Conservation (phyloP, 2,888 invertebrate species). For the Ophioninae sp. region DNA sequence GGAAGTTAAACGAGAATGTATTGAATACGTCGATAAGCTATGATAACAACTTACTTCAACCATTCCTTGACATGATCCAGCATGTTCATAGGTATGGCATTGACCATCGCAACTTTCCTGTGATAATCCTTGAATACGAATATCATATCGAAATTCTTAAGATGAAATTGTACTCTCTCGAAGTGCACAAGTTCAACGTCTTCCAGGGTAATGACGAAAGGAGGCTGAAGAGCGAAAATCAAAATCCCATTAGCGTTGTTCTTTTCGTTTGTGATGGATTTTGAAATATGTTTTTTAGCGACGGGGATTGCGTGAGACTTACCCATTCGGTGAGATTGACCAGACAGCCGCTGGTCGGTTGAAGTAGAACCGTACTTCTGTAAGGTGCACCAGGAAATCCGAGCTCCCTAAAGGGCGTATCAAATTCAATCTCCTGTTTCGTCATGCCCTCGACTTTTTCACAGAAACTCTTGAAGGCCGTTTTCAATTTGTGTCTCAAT, state of each 20-base stretch:
- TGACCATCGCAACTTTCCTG: constrained; percentile 97
- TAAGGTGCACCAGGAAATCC: constrained; percentile 99
- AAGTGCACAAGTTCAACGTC: constrained; percentile 99
- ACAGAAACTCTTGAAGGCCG: constrained; percentile 99
- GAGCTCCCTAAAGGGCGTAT: constrained; percentile 98
- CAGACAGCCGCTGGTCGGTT: constrained; percentile 98
- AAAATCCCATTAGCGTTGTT: constrained; percentile 6
- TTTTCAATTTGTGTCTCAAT: constrained; percentile 96
- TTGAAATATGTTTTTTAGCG: not conserved
- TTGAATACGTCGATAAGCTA: not conserved
- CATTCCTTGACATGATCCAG: constrained; percentile 99
- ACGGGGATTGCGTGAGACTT: constrained; percentile 63
- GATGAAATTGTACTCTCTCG: constrained; percentile 98
- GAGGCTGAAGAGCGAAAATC: constrained; percentile 85
- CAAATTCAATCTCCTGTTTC: constrained; percentile 98
- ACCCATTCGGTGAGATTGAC: constrained; percentile 98
- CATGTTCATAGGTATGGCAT: constrained; percentile 99
- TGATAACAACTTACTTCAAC: constrained; percentile 90
- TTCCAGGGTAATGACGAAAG: constrained; percentile 98
- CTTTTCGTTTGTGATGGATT: not conserved
- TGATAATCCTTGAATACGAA: constrained; percentile 99
- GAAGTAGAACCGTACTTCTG: constrained; percentile 96
- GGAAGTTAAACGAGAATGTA: not conserved
- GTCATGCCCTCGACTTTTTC: constrained; percentile 98
- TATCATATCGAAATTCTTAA: constrained; percentile 99